Evolutionary conservation across 2,113 vertebrate species (phyloP).

Genomic region (Nerophis ophidion): DNA sequence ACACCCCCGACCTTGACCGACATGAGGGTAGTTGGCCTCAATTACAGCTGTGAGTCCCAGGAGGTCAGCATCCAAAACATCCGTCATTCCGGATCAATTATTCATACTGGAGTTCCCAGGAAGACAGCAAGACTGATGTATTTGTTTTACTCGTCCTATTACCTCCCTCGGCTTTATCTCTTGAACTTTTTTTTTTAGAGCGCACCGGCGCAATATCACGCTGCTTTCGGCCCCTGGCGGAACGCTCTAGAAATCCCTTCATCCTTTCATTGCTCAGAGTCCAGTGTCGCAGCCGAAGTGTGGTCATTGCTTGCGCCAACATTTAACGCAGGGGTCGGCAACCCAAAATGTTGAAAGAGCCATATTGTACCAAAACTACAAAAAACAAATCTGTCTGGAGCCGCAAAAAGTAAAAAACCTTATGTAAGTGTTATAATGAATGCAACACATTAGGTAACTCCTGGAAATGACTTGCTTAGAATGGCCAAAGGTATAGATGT

Average conservation of each 20-base stretch:
- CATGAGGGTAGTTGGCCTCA: slow-evolving; percentile 30
- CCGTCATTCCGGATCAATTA: slow-evolving; percentile 57
- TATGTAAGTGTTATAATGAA: too few relatives aligned
- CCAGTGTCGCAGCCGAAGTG: slow-evolving; percentile 1
- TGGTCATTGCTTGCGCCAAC: slow-evolving; percentile 14
- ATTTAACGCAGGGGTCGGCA: too few relatives aligned
- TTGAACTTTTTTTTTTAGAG: neutral
- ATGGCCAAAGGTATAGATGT: too few relatives aligned
- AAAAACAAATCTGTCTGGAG: too few relatives aligned
- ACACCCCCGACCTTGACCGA: slow-evolving; percentile 47
- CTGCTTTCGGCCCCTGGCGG: slow-evolving; percentile 34
- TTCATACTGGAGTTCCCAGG: slow-evolving; percentile 54
- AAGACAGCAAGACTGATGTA: slow-evolving; percentile 56
- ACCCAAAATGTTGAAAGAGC: too few relatives aligned
- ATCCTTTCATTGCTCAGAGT: slow-evolving; percentile 8
- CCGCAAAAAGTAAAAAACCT: too few relatives aligned
- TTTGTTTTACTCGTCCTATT: slow-evolving; percentile 49
- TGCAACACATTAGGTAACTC: too few relatives aligned
- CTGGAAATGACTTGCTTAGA: too few relatives aligned
- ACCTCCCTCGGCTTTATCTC: neutral
- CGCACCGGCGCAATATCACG: slow-evolving; percentile 11
- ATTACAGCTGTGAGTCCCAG: slow-evolving; percentile 42
- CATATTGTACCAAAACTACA: too few relatives aligned
- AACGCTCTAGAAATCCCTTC: slow-evolving; percentile 24
- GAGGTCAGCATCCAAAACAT: slow-evolving; percentile 51